Percentiles rank a stretch among this genome's conserved stretches.
These are phyloP conservation scores for Microhierax caerulescens DNA, from an alignment of 2,797 vertebrate genomes.

Conservation along the genomic window DNA sequence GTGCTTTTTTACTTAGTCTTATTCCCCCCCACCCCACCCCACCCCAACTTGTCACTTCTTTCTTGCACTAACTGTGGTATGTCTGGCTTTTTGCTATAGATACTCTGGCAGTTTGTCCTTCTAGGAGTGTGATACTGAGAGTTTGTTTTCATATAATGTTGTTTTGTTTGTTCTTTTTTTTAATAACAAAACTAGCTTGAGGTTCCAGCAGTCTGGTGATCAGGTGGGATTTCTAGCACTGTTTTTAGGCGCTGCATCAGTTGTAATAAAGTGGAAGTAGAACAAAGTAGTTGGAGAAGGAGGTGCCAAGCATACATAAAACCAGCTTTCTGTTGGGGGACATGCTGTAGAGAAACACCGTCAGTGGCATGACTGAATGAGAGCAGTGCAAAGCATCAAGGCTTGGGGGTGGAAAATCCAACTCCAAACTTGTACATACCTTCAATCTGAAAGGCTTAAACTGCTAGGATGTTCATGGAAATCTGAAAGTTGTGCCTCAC, in stretches of 20 bases:
- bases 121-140: background rate
- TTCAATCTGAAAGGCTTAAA: accelerated
- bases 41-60: background rate
- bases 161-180: background rate
- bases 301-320: background rate
- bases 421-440: accelerated
- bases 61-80: background rate
- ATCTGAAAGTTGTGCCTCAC: background rate
- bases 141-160: background rate
- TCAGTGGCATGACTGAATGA: background rate
- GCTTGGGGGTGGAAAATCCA: background rate
- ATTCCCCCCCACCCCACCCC: background rate
- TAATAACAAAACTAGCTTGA: background rate
- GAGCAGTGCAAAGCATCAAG: background rate
- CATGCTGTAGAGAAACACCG: accelerated
- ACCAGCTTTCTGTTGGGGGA: background rate
- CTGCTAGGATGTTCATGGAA: background rate
- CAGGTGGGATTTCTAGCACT: background rate
- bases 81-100: background rate
- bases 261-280: background rate
- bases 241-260: background rate
- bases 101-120: background rate
- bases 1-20: background rate
- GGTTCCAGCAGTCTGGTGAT: background rate
- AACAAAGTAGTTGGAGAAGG: background rate